Base-by-base conservation (phyloP, 92 coral and sea anemone genomes). In the Epizoanthus stellaris region DNA sequence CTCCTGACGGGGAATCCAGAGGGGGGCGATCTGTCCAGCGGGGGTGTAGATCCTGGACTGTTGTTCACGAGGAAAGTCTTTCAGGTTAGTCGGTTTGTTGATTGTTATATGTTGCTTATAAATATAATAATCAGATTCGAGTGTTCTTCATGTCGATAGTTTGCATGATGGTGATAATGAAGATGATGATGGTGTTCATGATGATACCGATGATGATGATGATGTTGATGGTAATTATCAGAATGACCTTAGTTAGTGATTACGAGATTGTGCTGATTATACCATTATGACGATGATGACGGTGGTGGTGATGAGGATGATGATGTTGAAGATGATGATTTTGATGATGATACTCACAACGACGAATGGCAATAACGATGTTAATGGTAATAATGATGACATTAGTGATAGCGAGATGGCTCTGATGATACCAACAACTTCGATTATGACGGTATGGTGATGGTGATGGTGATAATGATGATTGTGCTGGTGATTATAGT, bases 1-100 rank as follows among this genome's bases (percentile, higher is more conserved):
- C 6, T 82, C 21, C 60, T 87, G n/a, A 53, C 53, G 60, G 90
- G 88, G 19, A 87, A 87, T 69, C 90, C 90, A 3, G 90, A 87
- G 15, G 88, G 90, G 13, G 76, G 73, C 3, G 71, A 82, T 6
- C 11, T 87, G 36, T 70, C 87, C 10, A 69, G 4, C 10, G 87
- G 90, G 1, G 87, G 90, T 7, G 81, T 82, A 12, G 90, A 87
- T 54, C 90, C 90, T 11, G 90, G 88, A 47, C 82, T 87, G 5
- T 67, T 82, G 2, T 54, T 34, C 20, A 53, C 90, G 0, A 42
- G 82, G 58, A 87, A 82, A 47, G 70, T 87, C 8, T 66, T 87
- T n/a, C 52, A 45, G 52, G 52, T 45, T 6, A 45, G 52, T 45
- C 49, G 49, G 9, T 45, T 5, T 45, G 49, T 45, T 4, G 52